Percentiles rank a stretch among this genome's conserved stretches.
Conservation (phyloP, 2,888 invertebrate genomes). For the Aporophyla nigra region DNA sequence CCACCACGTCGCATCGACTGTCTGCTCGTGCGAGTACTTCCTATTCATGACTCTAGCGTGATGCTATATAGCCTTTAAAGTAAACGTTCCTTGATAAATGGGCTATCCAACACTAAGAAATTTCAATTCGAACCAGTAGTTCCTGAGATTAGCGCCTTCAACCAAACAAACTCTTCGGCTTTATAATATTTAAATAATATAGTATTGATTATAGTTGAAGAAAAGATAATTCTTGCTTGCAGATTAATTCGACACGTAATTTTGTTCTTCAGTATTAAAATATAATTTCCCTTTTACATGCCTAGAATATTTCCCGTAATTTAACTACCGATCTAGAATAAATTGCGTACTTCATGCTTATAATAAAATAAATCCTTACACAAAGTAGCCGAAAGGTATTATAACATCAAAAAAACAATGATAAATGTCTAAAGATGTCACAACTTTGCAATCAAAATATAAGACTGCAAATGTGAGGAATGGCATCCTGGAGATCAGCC, state of each 20-base stretch:
- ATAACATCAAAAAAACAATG: constrained; percentile 72
- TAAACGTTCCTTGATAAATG: too few relatives aligned
- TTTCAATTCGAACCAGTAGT: too few relatives aligned
- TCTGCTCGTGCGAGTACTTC: too few relatives aligned
- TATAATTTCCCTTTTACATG: neutral
- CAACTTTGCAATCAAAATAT: constrained; percentile 78
- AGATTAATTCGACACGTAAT: neutral
- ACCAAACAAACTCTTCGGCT: too few relatives aligned
- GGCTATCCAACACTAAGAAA: too few relatives aligned
- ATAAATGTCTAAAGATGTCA: constrained; percentile 79
- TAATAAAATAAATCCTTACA: constrained; percentile 37
- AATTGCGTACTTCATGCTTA: constrained; percentile 34
- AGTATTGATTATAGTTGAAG: too few relatives aligned
- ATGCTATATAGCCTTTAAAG: too few relatives aligned
- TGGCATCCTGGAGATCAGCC: constrained; percentile 81
- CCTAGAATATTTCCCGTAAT: neutral
- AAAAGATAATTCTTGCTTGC: neutral
- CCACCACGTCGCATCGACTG: too few relatives aligned
- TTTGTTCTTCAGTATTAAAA: neutral
- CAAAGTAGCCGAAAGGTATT: constrained; percentile 28
- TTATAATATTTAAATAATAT: too few relatives aligned
- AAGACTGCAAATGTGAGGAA: constrained; percentile 80
- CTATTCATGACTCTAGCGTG: too few relatives aligned
- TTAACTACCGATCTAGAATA: constrained; percentile 10
- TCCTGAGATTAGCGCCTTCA: too few relatives aligned